Evolutionary conservation across 1,140 invertebrate species (phyloP).

Genomic region (Neodiprion virginianus): DNA sequence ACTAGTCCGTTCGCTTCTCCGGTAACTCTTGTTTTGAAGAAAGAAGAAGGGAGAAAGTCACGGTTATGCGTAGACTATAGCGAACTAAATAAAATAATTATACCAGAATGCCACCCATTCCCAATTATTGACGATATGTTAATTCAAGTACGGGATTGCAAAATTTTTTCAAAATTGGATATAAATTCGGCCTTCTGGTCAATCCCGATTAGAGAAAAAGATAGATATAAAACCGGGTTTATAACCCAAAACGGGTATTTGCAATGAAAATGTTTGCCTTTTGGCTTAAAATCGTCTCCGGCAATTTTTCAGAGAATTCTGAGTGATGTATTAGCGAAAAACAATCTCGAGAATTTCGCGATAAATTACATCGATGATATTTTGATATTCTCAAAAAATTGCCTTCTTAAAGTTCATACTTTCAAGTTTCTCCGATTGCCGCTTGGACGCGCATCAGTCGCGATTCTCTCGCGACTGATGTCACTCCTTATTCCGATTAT

Average conservation of each 20-base stretch:
- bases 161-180: slow-evolving; percentile 33
- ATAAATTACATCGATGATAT: slow-evolving; percentile 27
- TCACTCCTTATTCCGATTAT: too few species aligned
- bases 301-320: slow-evolving; percentile 4
- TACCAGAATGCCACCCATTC: slow-evolving; percentile 39
- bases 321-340: slow-evolving; percentile 15
- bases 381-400: background rate
- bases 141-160: slow-evolving; percentile 24
- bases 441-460: too few species aligned
- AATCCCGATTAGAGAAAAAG: slow-evolving; percentile 26
- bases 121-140: slow-evolving; percentile 38
- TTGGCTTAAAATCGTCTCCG: background rate
- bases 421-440: too few species aligned
- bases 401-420: too few species aligned
- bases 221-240: background rate
- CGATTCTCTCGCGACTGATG: too few species aligned
- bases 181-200: slow-evolving; percentile 40
- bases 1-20: slow-evolving; percentile 24
- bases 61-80: slow-evolving; percentile 38
- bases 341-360: background rate
- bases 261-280: slow-evolving; percentile 1
- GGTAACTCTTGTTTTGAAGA: slow-evolving; percentile 26
- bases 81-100: slow-evolving; percentile 36
- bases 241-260: background rate
- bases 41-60: slow-evolving; percentile 31